A percentile compares a stretch with the other conserved stretches of the same genome.
Evolutionary conservation across 2,888 invertebrate species (phyloP).

Genomic region (Trilocha varians): DNA sequence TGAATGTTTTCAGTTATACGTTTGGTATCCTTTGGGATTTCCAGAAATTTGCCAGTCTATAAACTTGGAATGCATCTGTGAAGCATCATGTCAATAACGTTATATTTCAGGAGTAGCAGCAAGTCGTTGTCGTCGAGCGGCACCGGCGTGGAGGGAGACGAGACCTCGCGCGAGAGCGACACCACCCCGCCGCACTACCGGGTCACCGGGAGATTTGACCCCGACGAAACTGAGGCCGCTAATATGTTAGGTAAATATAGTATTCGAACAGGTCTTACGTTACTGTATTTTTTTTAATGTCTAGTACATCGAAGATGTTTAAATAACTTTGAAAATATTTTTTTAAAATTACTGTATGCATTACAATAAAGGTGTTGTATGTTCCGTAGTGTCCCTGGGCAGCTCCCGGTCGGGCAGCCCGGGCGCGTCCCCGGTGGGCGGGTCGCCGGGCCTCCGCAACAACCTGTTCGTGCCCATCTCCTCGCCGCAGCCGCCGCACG

Average conservation of each 20-base stretch:
- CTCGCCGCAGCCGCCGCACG: constrained; percentile 74
- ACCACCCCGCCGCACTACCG: constrained; percentile 87
- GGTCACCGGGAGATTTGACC: constrained; percentile 88
- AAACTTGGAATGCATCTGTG: not conserved
- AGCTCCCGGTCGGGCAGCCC: constrained; percentile 95
- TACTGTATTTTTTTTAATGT: too few species aligned
- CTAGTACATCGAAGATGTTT: too few species aligned
- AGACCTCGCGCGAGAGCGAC: constrained; percentile 92
- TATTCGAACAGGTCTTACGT: too few species aligned
- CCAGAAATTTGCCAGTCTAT: too few species aligned
- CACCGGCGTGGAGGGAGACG: constrained; percentile 83
- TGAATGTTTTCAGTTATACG: too few species aligned
- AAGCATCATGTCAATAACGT: not conserved
- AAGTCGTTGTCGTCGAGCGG: constrained; percentile 70
- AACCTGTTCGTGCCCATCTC: constrained; percentile 95
- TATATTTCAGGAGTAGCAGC: constrained; percentile 68
- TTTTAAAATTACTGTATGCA: too few species aligned
- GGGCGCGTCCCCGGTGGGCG: constrained; percentile 89
- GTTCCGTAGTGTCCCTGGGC: constrained; percentile 91
- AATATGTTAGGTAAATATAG: constrained; percentile 87
- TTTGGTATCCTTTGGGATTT: too few species aligned
- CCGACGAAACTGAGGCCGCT: constrained; percentile 96
- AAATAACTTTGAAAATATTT: too few species aligned
- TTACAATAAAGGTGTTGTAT: constrained; percentile 6
- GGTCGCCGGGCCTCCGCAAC: constrained; percentile 86